Evolutionary conservation across 2,113 vertebrate genomes (phyloP).

Genomic region (Neomonachus schauinslandi): DNA sequence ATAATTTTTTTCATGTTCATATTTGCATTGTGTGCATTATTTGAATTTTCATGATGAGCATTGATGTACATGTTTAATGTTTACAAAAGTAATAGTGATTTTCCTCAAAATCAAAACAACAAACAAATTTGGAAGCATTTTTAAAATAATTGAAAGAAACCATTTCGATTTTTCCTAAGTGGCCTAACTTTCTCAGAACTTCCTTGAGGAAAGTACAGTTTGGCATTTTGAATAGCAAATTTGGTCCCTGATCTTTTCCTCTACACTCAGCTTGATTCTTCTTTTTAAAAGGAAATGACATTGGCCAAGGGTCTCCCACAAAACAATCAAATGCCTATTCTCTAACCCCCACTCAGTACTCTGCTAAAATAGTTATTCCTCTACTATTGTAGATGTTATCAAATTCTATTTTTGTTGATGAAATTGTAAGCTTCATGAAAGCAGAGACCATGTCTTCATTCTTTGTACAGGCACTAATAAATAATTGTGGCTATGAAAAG

Average conservation of each 20-base stretch:
- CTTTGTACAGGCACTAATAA: neutral
- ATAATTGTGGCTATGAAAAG: neutral
- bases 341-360: neutral
- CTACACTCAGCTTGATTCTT: neutral
- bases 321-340: neutral
- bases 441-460: neutral
- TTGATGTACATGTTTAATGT: neutral
- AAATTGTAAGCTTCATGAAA: neutral
- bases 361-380: neutral
- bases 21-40: neutral
- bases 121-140: neutral
- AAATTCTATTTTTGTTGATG: neutral
- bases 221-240: neutral
- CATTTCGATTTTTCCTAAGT: neutral
- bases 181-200: neutral
- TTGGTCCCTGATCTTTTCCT: neutral
- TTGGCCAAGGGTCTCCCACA: neutral
- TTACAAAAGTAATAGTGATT: neutral
- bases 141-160: neutral
- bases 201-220: neutral
- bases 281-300: neutral
- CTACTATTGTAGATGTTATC: neutral
- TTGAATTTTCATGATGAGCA: neutral
- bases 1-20: neutral
- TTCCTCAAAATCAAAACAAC: neutral